Evolutionary conservation across 2,797 vertebrate genomes (phyloP), one percentile per base, ranked within the genome.

Genomic region (Sibirionetta formosa): DNA sequence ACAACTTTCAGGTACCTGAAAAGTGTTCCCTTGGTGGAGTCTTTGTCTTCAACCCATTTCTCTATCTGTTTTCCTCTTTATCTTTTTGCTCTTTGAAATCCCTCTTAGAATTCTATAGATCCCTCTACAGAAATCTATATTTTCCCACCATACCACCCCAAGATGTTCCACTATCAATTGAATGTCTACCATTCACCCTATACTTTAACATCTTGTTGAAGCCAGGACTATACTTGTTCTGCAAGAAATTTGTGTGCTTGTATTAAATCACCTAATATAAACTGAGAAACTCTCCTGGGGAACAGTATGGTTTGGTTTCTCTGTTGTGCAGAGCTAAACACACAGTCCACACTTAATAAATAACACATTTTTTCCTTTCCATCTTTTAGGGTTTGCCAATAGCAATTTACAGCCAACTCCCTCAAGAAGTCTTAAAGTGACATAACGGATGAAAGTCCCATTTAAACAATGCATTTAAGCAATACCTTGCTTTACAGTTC

Each of bases 361-460:
- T 61, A 88, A 65, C 23, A 68, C 9, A 69, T 57, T 94, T 91
- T 63, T 87, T 54, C 16, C 19, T 8, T 88, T 88, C 72, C 66
- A 66, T 86, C 40, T 88, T 95, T 91, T 72, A 89, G 86, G 48
- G 24, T 86, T 95, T 94, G 69, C 80, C 90, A 82, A 53, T 50
- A 88, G 78, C 68, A 92, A 92, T 88, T 97, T 94, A 61, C 72
- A 95, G 82, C 33, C 23, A 92, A 65, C 57, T 94, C 96, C 91
- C 92, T 88, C 75, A 91, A 83, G 90, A 86, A 95, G 38, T 12
- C 83, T 93, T 94, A 79, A 95, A 86, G 75, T 88, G 83, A 83
- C 69, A 70, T 70, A 93, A 91, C 64, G 91, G 95, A 96, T 92
- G 70, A 78, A 91, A 85, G 53, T 65, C 58, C 29, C 0, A 0